phyloP scores from a whole-genome alignment of 2,797 vertebrate species.

The Argyrosomus regius region DNA sequence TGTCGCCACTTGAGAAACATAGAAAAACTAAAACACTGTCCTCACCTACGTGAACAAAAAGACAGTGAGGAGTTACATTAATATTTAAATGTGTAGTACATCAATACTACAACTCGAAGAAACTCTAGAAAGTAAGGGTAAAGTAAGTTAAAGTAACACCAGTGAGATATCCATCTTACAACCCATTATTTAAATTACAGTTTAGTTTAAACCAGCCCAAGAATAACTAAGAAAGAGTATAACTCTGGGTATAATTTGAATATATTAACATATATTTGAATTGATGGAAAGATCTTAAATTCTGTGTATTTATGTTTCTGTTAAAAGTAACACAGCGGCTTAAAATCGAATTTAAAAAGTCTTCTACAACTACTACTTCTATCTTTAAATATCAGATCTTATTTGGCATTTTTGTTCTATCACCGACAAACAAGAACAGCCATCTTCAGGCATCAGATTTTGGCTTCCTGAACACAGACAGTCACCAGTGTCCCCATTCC shows the following conservation, averaged over 20 bases:
- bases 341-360: neutral
- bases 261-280: neutral
- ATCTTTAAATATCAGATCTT: neutral
- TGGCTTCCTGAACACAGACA: neutral
- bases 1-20: conserved; percentile 22
- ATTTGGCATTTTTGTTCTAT: neutral
- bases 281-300: neutral
- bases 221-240: neutral
- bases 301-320: neutral
- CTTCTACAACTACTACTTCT: neutral
- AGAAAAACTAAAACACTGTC: conserved; percentile 27
- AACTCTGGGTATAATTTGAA: neutral
- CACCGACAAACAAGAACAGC: neutral
- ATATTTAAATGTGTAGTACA: neutral
- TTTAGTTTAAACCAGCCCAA: neutral
- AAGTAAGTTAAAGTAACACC: neutral
- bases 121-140: no score
- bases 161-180: neutral
- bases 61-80: neutral
- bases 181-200: neutral
- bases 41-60: neutral
- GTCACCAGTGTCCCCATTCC: neutral
- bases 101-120: neutral
- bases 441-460: neutral
- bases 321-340: neutral